Conservation (phyloP, 2,797 vertebrate species). For the Antennarius maculatus region DNA sequence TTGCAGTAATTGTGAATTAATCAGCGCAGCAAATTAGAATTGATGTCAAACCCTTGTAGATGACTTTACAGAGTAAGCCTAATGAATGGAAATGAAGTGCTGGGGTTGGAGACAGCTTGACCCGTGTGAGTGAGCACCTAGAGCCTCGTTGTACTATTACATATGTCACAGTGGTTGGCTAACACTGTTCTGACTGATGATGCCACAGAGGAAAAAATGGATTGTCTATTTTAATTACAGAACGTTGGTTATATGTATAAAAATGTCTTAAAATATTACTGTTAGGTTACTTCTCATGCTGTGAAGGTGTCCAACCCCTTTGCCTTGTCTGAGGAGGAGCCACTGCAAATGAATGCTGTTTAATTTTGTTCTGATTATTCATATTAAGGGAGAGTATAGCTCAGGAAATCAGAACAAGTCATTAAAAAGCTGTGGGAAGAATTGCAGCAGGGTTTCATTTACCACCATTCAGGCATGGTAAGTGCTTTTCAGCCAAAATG, state of each 20-base stretch:
- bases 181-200: background rate
- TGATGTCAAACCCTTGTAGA: slow-evolving; percentile 70
- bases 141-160: slow-evolving; percentile 10
- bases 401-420: background rate
- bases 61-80: slow-evolving; percentile 52
- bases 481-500: background rate
- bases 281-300: too few relatives aligned
- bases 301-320: slow-evolving; percentile 15
- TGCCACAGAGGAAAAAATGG: background rate
- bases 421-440: slow-evolving; percentile 10
- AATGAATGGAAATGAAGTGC: slow-evolving; percentile 70
- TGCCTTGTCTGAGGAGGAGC: background rate
- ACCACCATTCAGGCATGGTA: background rate
- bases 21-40: slow-evolving; percentile 73
- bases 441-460: background rate
- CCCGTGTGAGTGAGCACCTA: slow-evolving; percentile 22
- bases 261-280: too few relatives aligned
- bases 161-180: slow-evolving; percentile 9
- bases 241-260: background rate
- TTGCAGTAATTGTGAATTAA: slow-evolving; percentile 69
- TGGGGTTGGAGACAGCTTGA: slow-evolving; percentile 53
- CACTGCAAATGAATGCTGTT: background rate
- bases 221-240: background rate
- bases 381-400: background rate
- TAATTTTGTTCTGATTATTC: slow-evolving; percentile 18